Evolutionary conservation across 1,140 invertebrate genomes (phyloP).

Genomic region (Sarcophaga bullata): DNA sequence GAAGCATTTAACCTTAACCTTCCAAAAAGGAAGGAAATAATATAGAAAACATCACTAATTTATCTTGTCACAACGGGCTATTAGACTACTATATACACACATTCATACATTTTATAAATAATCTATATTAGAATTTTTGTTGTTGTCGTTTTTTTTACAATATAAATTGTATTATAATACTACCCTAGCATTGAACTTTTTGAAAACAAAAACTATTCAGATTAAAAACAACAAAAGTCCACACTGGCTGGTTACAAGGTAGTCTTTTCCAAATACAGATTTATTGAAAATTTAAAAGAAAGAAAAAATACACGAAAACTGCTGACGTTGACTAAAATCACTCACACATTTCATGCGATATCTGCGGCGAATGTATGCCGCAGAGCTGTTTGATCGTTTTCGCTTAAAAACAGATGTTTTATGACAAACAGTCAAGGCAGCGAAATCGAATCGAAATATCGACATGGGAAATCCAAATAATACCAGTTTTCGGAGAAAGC

Average conservation of each 20-base stretch:
- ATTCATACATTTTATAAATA: background rate
- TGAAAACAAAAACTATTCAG: background rate
- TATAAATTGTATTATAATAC: background rate
- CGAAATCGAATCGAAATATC: too few species aligned
- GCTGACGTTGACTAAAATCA: constrained; percentile 1
- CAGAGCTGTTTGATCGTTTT: background rate
- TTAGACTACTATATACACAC: background rate
- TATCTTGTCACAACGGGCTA: constrained; percentile 8
- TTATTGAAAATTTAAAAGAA: background rate
- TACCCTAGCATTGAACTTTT: background rate
- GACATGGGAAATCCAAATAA: too few species aligned
- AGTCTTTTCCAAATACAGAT: constrained; percentile 19
- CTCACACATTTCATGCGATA: background rate
- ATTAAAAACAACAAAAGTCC: background rate
- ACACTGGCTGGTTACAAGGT: background rate
- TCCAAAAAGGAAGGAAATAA: background rate
- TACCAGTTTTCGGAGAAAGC: too few species aligned
- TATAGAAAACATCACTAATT: background rate
- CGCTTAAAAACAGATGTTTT: background rate
- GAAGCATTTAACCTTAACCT: background rate
- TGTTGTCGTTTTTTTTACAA: background rate
- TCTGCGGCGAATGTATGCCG: background rate
- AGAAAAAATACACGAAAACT: background rate
- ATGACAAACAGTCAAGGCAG: background rate
- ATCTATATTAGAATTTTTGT: too few species aligned